These are phyloP conservation scores for Gymnocheta viridis DNA, from an alignment of 2,888 invertebrate genomes.

Conservation along the genomic window DNA sequence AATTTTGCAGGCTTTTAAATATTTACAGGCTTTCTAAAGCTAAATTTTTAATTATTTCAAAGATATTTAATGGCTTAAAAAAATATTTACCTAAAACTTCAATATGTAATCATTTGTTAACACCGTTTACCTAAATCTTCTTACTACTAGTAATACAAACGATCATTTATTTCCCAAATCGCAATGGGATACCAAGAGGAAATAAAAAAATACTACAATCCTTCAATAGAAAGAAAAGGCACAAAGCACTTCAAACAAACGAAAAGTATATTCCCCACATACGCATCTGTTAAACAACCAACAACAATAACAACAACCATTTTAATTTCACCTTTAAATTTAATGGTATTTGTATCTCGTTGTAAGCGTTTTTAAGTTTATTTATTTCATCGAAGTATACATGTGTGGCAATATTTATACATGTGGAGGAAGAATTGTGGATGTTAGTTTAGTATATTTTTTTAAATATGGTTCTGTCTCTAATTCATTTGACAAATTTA, in stretches of 20 bases:
- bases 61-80: too few species aligned
- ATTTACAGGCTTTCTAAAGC: too few species aligned
- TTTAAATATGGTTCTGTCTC: conserved; percentile 69
- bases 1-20: too few species aligned
- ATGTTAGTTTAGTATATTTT: conserved; percentile 44
- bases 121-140: conserved; percentile 12
- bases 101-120: conserved; percentile 31
- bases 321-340: neutral
- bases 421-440: conserved; percentile 27
- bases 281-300: conserved; percentile 13
- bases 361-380: neutral
- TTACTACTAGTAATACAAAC: neutral
- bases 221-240: neutral
- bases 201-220: conserved; percentile 16
- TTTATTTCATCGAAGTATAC: neutral
- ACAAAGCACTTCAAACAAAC: conserved; percentile 18
- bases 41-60: too few species aligned
- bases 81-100: neutral
- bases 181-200: conserved; percentile 2
- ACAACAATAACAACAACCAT: neutral
- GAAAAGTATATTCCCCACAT: neutral
- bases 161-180: conserved; percentile 34
- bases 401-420: neutral
- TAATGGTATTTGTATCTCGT: conserved; percentile 13
- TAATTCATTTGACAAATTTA: conserved; percentile 76